phyloP scores from a whole-genome alignment of 2,113 vertebrate species.

The Albula goreensis region DNA sequence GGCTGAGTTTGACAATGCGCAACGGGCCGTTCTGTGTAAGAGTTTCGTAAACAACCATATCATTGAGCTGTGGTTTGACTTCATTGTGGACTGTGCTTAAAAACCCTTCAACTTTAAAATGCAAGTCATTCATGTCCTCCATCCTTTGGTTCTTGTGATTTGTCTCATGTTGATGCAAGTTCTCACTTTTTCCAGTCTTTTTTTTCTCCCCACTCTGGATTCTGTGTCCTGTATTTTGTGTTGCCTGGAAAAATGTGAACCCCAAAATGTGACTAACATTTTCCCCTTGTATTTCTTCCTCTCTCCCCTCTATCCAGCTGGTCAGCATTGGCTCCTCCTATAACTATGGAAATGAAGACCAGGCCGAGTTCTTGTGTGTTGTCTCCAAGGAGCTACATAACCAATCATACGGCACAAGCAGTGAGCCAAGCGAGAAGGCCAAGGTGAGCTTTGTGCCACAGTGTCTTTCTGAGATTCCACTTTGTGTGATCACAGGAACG shows the following conservation, averaged over 20 bases:
- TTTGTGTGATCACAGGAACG: too few species aligned
- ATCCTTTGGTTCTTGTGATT: neutral
- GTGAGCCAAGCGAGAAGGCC: conserved; percentile 95
- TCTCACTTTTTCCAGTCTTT: neutral
- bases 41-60: neutral
- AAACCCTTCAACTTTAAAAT: neutral
- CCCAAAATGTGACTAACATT: conserved; percentile 20
- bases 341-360: conserved; percentile 98
- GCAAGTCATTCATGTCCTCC: neutral
- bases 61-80: neutral
- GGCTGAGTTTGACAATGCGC: neutral
- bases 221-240: neutral
- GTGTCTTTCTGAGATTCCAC: neutral
- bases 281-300: conserved; percentile 34
- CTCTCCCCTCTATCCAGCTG: conserved; percentile 67
- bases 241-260: conserved; percentile 3
- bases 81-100: neutral
- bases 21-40: neutral
- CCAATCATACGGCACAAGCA: conserved; percentile 85
- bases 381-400: conserved; percentile 98
- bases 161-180: neutral
- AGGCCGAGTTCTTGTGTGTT: conserved; percentile 97
- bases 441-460: conserved; percentile 74
- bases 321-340: conserved; percentile 98
- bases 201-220: neutral